A percentile compares a stretch with the other conserved stretches of the same genome.
phyloP scores from a whole-genome alignment of 1,140 invertebrate species.

The Drosophila rufa region DNA sequence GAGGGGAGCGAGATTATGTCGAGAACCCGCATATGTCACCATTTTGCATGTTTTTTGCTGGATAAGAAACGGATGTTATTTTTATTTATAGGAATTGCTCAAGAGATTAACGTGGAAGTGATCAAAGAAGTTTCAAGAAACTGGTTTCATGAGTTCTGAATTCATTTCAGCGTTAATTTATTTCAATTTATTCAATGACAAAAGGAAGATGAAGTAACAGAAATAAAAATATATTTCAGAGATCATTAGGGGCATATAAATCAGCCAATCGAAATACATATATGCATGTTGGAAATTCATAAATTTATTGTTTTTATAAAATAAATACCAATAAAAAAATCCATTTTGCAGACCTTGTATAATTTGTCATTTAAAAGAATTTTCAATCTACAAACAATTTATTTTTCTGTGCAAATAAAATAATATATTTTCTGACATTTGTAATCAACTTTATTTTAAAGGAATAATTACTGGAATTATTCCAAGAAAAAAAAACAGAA shows the following conservation, averaged over 20 bases:
- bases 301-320: too few species aligned
- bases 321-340: too few species aligned
- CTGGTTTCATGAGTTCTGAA: constrained; percentile 13
- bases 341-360: too few species aligned
- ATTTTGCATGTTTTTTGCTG: constrained; percentile 11
- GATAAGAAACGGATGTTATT: constrained; percentile 23
- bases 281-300: neutral
- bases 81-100: constrained; percentile 26
- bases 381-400: too few species aligned
- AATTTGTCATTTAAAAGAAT: too few species aligned
- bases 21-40: constrained; percentile 19
- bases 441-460: too few species aligned
- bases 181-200: constrained; percentile 4
- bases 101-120: constrained; percentile 17
- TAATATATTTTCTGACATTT: too few species aligned
- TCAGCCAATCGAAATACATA: neutral
- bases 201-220: neutral
- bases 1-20: neutral
- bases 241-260: neutral
- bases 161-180: constrained; percentile 6
- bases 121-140: constrained; percentile 8
- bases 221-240: neutral
- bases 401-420: too few species aligned
- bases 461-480: too few species aligned
- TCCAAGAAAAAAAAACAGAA: too few species aligned